Evolutionary conservation across 1,140 invertebrate species (phyloP), one percentile per base, ranked within the genome.

Genomic region (Cepaea nemoralis): DNA sequence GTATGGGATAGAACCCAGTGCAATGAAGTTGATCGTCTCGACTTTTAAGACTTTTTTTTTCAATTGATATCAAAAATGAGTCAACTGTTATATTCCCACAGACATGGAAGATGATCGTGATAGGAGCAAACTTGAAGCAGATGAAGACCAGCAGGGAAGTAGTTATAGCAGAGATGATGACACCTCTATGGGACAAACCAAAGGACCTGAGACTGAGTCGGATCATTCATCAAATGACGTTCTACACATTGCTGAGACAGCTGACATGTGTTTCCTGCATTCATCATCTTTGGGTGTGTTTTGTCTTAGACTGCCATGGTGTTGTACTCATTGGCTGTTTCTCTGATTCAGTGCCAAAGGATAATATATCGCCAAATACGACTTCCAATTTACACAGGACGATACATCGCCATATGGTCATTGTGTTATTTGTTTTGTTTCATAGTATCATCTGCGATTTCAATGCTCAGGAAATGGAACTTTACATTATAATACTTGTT

Each of bases 191-290:
- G 50, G n/a, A 22, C 1, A 2, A 2, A 1, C 8, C n/a, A 24
- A 55, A 22, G 50, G 3, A 19, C 19, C 3, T 19, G 5, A 22
- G n/a, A 55, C 50, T 22, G 22, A 8, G 8, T 55, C 50, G 22
- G 50, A 55, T 55, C 3, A 1, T 55, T 19, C 50, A 55, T 1
- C 19, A 19, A 14, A 14, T 22, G 50, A 55, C 19, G n/a, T 22
- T 55, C 22, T n/a, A 1, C 42, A 31, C 5, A 75, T 1, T 31
- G 66, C 66, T 27, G 59, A 79, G 24, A 42, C 31, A n/a, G 33
- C 59, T 0, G 66, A 79, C 27, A 67, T 69, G 42, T 48, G 37
- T 45, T 55, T 79, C 24, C 24, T 79, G n/a, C 59, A 79, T 55
- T 70, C 59, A 0, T 55, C 59, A 31, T 31, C 55, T 1, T 33